Conservation (phyloP, 2,797 vertebrate species). For the Peromyscus attwateri region DNA sequence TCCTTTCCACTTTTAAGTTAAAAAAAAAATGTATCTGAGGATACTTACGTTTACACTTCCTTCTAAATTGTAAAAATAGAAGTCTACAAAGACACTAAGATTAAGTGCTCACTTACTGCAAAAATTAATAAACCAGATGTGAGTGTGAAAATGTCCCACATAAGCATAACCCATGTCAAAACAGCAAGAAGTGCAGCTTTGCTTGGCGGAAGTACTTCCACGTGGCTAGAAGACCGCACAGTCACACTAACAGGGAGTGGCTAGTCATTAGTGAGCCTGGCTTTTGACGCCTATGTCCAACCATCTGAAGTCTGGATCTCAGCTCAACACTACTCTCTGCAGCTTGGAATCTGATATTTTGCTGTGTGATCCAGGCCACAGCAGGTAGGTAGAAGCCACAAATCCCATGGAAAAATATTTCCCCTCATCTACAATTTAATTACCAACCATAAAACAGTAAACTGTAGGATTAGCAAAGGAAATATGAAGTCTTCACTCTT, state of each 20-base stretch:
- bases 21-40: background rate
- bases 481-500: background rate
- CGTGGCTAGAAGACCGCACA: background rate
- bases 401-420: background rate
- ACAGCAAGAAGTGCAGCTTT: background rate
- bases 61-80: conserved; percentile 38
- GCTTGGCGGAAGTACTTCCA: background rate
- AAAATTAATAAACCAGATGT: conserved; percentile 42
- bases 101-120: background rate
- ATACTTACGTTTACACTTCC: background rate
- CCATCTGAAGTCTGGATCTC: background rate
- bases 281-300: background rate
- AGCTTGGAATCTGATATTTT: conserved; percentile 11
- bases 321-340: background rate
- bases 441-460: background rate
- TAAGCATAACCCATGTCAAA: background rate
- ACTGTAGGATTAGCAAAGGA: background rate
- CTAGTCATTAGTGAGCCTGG: background rate
- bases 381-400: background rate
- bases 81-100: background rate
- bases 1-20: background rate
- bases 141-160: background rate
- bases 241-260: background rate
- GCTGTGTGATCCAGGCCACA: background rate
- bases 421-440: background rate